A percentile compares a stretch with the other conserved stretches of the same genome.
phyloP scores from a whole-genome alignment of 2,888 invertebrate species.

The Spodoptera exigua region DNA sequence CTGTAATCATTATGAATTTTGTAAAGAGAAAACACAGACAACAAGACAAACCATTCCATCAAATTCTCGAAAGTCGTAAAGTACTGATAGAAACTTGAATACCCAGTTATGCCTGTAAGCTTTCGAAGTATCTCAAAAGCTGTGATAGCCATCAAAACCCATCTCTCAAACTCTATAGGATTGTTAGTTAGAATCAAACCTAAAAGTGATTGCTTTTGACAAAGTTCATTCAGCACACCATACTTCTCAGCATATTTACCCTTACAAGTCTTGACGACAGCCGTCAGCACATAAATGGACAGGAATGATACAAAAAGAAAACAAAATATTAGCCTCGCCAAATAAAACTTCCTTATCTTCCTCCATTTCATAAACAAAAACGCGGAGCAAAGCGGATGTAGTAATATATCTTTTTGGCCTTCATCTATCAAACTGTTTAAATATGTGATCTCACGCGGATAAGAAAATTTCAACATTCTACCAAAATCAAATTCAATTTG shows the following conservation, averaged over 20 bases:
- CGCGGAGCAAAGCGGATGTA: conserved; percentile 96
- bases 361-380: conserved; percentile 97
- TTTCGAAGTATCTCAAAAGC: conserved; percentile 94
- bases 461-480: conserved; percentile 94
- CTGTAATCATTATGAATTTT: conserved; percentile 93
- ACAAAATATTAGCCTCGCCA: conserved; percentile 94
- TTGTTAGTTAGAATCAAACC: conserved; percentile 92
- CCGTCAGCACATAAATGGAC: conserved; percentile 94
- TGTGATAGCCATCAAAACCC: conserved; percentile 93
- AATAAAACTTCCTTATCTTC: conserved; percentile 96
- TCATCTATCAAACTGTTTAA: conserved; percentile 96
- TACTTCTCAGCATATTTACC: conserved; percentile 84
- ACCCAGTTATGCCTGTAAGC: conserved; percentile 94
- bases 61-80: conserved; percentile 95
- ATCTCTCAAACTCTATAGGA: conserved; percentile 94
- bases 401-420: conserved; percentile 95
- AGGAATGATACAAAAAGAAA: conserved; percentile 94
- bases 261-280: conserved; percentile 92
- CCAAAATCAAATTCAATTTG: conserved; percentile 95
- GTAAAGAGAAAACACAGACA: conserved; percentile 94
- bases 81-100: conserved; percentile 93
- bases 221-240: conserved; percentile 91
- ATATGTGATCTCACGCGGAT: conserved; percentile 95
- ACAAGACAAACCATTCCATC: conserved; percentile 95
- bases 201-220: conserved; percentile 92